Conservation (phyloP, 1,140 invertebrate species). For the Zaprionus ghesquierei region DNA sequence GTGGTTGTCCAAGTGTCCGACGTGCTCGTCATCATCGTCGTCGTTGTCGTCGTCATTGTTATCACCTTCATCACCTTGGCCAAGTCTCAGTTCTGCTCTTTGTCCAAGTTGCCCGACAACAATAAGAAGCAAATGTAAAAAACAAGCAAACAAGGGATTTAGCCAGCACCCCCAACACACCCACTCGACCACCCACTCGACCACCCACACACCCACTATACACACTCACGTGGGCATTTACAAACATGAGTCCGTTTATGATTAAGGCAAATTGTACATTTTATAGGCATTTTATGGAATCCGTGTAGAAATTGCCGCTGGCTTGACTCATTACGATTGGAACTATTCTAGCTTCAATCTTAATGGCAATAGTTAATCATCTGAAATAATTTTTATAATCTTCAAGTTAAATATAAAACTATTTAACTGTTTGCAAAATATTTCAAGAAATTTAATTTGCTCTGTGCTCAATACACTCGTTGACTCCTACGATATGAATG, state of each 20-base stretch:
- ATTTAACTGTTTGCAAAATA: neutral
- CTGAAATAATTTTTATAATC: too few relatives aligned
- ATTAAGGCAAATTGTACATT: neutral
- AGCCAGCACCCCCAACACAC: neutral
- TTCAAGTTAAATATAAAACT: neutral
- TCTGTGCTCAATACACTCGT: neutral
- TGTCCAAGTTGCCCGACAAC: conserved; percentile 9
- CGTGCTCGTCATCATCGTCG: neutral
- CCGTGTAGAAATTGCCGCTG: neutral
- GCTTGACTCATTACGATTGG: too few relatives aligned
- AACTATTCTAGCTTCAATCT: too few relatives aligned
- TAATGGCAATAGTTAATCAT: too few relatives aligned
- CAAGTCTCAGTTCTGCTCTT: neutral
- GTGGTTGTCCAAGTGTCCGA: neutral
- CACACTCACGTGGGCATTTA: neutral
- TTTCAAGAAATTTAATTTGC: neutral
- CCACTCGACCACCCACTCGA: neutral
- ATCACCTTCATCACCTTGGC: conserved; percentile 5
- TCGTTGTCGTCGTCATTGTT: neutral
- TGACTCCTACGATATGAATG: neutral
- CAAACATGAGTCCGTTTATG: neutral
- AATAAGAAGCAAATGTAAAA: conserved; percentile 17
- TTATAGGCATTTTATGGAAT: neutral
- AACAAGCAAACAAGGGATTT: conserved; percentile 5
- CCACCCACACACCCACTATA: neutral